Conservation (phyloP, 2,888 invertebrate species). For the Fragum sueziense region DNA sequence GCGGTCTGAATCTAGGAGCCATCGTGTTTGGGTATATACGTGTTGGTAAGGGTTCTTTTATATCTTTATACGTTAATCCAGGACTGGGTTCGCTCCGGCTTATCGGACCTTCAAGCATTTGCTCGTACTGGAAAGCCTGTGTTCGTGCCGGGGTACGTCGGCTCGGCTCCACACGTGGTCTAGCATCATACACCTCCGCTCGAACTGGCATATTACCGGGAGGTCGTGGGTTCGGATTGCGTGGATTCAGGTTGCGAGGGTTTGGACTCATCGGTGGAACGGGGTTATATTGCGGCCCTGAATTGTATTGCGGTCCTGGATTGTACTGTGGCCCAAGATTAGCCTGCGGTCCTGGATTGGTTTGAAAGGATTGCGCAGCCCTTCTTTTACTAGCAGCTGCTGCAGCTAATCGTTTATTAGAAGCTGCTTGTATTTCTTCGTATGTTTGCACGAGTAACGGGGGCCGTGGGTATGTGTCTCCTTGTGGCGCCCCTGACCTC, state of each 20-base stretch:
- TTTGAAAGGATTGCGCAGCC: neutral
- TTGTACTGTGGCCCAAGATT: neutral
- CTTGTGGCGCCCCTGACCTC: neutral
- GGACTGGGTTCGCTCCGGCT: neutral
- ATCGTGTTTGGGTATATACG: neutral
- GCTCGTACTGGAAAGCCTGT: neutral
- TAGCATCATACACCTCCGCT: slow-evolving; percentile 1
- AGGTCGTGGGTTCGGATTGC: neutral
- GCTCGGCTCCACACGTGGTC: neutral
- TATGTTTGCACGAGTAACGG: neutral
- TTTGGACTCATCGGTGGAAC: neutral
- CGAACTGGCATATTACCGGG: neutral
- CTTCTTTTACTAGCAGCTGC: too few relatives aligned
- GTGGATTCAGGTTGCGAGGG: too few relatives aligned
- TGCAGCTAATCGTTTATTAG: neutral
- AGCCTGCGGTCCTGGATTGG: too few relatives aligned
- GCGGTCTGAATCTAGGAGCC: neutral
- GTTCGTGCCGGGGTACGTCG: neutral
- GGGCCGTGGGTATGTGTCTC: neutral
- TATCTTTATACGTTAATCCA: neutral
- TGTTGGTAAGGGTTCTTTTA: neutral
- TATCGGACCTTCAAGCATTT: neutral
- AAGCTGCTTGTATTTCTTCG: neutral
- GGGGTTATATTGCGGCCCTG: neutral
- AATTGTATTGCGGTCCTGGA: too few relatives aligned